These are phyloP conservation scores for Cyclina sinensis DNA, from an alignment of 1,140 invertebrate genomes.

Conservation along the genomic window DNA sequence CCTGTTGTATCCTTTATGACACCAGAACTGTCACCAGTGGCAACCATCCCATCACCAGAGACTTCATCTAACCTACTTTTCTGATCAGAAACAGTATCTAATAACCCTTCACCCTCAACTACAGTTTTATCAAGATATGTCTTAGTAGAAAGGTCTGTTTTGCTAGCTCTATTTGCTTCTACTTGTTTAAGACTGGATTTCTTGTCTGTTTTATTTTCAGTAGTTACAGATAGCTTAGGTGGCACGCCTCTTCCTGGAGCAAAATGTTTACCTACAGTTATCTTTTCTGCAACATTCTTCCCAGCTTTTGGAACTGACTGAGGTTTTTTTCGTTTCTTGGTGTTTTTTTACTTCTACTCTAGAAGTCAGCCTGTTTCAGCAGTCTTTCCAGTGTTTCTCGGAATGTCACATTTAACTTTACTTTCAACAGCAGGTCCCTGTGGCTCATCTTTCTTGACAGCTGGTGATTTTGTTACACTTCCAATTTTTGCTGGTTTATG, in stretches of 20 bases:
- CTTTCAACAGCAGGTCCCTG: not conserved
- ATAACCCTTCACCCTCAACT: conserved; percentile 52
- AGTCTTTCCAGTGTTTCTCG: not conserved
- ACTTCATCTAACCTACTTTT: conserved; percentile 13
- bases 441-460: not conserved
- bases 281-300: not conserved
- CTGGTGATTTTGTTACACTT: not conserved
- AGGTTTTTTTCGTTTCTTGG: not conserved
- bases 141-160: not conserved
- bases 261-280: conserved; percentile 10
- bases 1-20: not conserved
- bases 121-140: not conserved
- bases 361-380: not conserved
- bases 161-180: not conserved
- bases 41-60: conserved; percentile 18
- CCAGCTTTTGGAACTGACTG: conserved; percentile 8
- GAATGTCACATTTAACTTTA: not conserved
- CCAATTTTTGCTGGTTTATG: not conserved
- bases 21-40: not conserved
- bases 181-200: not conserved
- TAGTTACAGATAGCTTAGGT: not conserved
- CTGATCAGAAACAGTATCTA: not conserved
- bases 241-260: not conserved
- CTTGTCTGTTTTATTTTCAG: not conserved
- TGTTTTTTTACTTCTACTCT: not conserved